Conservation (phyloP, 2,888 invertebrate species). For the Phytoseiulus persimilis region DNA sequence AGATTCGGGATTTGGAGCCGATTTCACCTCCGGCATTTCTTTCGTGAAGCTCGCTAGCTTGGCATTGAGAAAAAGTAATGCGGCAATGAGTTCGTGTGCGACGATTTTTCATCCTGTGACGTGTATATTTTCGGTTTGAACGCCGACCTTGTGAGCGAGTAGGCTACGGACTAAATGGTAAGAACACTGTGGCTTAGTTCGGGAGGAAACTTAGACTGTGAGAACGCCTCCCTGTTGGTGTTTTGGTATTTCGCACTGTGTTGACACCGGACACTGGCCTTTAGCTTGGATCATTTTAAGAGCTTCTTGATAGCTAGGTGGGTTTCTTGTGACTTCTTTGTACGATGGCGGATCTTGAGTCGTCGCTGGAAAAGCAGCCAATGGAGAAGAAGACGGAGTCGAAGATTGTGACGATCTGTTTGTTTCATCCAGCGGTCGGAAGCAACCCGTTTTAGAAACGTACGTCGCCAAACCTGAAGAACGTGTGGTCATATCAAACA, state of each 20-base stretch:
- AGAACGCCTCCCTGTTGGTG: background rate
- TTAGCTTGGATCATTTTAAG: constrained; percentile 21
- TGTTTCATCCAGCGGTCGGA: constrained; percentile 19
- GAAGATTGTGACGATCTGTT: background rate
- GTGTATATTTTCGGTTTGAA: background rate
- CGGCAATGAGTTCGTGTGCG: constrained; percentile 5
- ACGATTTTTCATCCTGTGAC: background rate
- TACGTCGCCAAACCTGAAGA: constrained; percentile 8
- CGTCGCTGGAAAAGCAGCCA: background rate
- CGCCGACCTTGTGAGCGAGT: background rate
- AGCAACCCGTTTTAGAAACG: constrained; percentile 11
- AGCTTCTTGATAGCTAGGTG: constrained; percentile 32
- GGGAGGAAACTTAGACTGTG: background rate
- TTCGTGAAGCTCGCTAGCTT: background rate
- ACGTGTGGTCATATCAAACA: too few species aligned
- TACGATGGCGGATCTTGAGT: constrained; percentile 24
- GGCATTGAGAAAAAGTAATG: background rate
- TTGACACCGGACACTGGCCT: constrained; percentile 7
- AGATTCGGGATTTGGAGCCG: background rate
- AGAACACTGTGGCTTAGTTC: background rate
- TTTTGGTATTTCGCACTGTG: constrained; percentile 5
- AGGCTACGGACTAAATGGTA: background rate
- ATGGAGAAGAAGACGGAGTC: background rate
- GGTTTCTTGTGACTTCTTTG: constrained; percentile 22
- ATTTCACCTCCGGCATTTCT: background rate